Evolutionary conservation across 2,888 invertebrate species (phyloP).

Genomic region (Hypselothyrea guttata): DNA sequence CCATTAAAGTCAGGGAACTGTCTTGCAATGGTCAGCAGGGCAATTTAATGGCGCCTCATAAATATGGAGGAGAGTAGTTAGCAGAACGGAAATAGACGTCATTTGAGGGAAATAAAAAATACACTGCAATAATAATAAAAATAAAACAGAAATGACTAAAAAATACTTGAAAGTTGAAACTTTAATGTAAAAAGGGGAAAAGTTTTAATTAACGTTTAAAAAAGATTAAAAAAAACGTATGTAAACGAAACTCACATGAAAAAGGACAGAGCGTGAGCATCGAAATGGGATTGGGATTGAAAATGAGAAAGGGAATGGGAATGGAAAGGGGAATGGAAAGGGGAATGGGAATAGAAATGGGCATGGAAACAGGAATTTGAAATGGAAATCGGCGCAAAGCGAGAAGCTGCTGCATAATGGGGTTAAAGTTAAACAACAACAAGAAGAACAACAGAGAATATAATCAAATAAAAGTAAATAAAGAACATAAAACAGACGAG

Average conservation of each 20-base stretch:
- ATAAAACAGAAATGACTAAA: conserved; percentile 15
- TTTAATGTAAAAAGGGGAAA: conserved; percentile 26
- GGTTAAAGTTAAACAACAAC: conserved; percentile 62
- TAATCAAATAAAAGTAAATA: conserved; percentile 36
- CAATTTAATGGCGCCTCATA: conserved; percentile 54
- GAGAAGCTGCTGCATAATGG: conserved; percentile 48
- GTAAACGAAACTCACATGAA: conserved; percentile 20
- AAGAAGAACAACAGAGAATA: conserved; percentile 36
- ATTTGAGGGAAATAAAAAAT: no score
- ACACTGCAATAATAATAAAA: conserved; percentile 17
- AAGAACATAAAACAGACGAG: conserved; percentile 43
- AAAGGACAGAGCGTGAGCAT: conserved; percentile 26
- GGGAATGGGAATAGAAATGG: conserved; percentile 3
- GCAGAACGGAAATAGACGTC: conserved; percentile 69
- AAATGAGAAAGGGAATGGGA: no score
- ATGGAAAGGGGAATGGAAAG: background rate
- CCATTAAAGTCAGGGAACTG: conserved; percentile 38
- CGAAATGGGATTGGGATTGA: background rate
- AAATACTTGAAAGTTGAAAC: conserved; percentile 22
- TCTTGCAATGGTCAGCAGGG: conserved; percentile 34
- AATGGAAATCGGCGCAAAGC: conserved; percentile 49
- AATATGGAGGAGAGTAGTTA: conserved; percentile 32
- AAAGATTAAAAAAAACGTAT: conserved; percentile 22
- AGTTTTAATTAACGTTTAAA: conserved; percentile 49
- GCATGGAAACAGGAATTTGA: conserved; percentile 41